Evolutionary conservation across 2,113 vertebrate species (phyloP), one percentile per base, ranked within the genome.

Genomic region (Aptenodytes forsteri): DNA sequence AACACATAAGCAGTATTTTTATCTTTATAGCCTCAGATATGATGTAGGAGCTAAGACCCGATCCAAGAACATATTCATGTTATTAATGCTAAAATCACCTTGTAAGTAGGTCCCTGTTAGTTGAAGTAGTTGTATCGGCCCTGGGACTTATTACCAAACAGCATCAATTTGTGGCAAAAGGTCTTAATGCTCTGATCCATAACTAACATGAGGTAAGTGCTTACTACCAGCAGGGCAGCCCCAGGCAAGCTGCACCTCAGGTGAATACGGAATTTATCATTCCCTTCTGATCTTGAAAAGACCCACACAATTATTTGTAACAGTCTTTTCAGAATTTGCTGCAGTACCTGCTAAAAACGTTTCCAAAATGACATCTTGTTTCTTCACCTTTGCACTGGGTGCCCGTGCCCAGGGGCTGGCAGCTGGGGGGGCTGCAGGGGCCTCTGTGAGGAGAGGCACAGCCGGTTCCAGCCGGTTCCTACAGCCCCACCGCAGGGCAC

Each of bases 351-450:
- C 12, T 26, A 4, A 22, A 34, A 55, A 8, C 2, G 6, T 16
- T 69, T 52, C 32, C 32, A 1, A 23, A 65, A 38, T 1, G 4
- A 3, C 18, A 12, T 7, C 15, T 38, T 20, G 5, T 10, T 66
- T 42, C 87, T 16, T 14, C 18, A 4, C 10, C 36, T 16, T 38
- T 6, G 10, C 0, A 1, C 1, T 0, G 13, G 27, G 10, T 2
- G 23, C 13, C 22, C 1, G 1, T 4, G 49, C 16, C 29, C 13
- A 2, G 38, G 67, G 4, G 4, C 32, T 3, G 36, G 12, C 9
- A 2, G 21, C 23, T 3, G 9, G 4, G 7, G 6, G 13, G 7
- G 21, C 42, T 8, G 55, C 49, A 4, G 46, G 17, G 20, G 8
- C 10, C 25, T 7, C 49, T 46, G 61, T 50, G 61, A 34, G 19